Conservation (phyloP, 1,140 invertebrate species). For the Dreissena rostriformis region DNA sequence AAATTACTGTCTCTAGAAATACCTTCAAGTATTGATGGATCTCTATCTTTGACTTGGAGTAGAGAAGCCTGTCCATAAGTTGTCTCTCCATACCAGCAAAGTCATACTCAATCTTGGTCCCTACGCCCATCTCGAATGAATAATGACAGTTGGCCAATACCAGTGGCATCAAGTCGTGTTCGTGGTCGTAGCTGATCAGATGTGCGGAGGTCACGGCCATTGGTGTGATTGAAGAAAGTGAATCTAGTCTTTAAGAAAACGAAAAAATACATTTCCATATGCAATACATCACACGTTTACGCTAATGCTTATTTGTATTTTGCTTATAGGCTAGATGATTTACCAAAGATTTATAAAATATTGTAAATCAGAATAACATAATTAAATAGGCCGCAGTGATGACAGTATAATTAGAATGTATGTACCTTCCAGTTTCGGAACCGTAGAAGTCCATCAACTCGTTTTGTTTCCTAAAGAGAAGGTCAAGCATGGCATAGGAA, state of each 20-base stretch:
- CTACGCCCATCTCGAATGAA: neutral
- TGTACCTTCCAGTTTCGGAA: slow-evolving; percentile 39
- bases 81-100: slow-evolving; percentile 66
- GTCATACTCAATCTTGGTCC: slow-evolving; percentile 59
- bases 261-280: no score
- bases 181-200: slow-evolving; percentile 63
- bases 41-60: slow-evolving; percentile 60
- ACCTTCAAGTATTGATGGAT: no score
- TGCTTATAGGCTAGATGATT: no score
- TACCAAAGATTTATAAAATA: no score
- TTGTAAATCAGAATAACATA: no score
- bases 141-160: slow-evolving; percentile 68
- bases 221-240: slow-evolving; percentile 3
- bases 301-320: no score
- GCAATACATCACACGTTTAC: no score
- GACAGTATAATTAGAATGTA: neutral
- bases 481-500: slow-evolving; percentile 64
- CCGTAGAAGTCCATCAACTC: slow-evolving; percentile 64
- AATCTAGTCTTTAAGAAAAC: no score
- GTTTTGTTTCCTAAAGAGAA: slow-evolving; percentile 65
- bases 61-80: slow-evolving; percentile 62
- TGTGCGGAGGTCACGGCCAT: slow-evolving; percentile 53
- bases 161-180: slow-evolving; percentile 65
- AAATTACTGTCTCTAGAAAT: no score
- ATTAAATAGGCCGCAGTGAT: no score